These are phyloP conservation scores for Lethocerus indicus DNA, from an alignment of 1,140 invertebrate species.

Conservation along the genomic window DNA sequence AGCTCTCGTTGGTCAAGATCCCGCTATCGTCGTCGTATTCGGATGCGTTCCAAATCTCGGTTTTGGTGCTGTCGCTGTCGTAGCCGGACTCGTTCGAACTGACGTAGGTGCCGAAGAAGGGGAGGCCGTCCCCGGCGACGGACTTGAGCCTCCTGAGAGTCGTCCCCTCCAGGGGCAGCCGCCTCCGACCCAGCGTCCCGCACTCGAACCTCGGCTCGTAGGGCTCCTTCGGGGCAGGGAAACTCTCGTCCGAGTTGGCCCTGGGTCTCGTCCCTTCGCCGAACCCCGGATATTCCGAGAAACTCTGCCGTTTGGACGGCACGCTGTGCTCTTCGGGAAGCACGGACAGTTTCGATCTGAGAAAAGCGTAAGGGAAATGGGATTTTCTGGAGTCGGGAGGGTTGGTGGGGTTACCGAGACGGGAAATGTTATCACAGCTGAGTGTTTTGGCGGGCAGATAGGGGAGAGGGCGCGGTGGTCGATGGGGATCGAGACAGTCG, in stretches of 20 bases:
- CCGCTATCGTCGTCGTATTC: constrained; percentile 21
- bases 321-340: constrained; percentile 48
- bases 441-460: constrained; percentile 35
- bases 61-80: constrained; percentile 39
- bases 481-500: constrained; percentile 48
- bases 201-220: no score
- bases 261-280: no score
- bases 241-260: no score
- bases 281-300: neutral
- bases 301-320: neutral
- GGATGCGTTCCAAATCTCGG: neutral
- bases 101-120: constrained; percentile 33
- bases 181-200: no score
- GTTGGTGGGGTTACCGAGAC: no score
- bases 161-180: no score
- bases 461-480: no score
- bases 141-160: no score
- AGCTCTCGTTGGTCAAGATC: constrained; percentile 22
- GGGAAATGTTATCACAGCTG: constrained; percentile 42
- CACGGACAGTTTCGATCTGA: constrained; percentile 53
- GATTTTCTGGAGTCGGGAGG: no score
- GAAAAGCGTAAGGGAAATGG: constrained; percentile 60
- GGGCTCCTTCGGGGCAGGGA: no score
- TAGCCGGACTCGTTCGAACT: constrained; percentile 71
- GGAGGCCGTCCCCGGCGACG: no score